phyloP scores from a whole-genome alignment of 2,888 invertebrate genomes.

The Lacanobia oleracea region DNA sequence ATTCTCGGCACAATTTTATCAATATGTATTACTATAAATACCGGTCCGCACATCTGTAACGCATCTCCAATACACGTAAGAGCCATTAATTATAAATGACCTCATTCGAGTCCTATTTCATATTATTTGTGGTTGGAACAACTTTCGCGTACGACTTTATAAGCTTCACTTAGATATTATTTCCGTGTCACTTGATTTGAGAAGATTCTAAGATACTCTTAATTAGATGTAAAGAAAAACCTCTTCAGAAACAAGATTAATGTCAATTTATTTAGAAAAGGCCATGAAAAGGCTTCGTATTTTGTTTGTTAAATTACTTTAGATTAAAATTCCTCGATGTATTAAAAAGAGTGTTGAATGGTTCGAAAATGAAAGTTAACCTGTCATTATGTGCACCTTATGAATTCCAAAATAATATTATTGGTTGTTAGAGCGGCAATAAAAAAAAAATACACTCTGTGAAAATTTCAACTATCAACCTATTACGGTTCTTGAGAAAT shows the following conservation, averaged over 20 bases:
- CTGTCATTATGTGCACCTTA: no score
- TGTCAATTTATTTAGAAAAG: constrained; percentile 18
- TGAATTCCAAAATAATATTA: no score
- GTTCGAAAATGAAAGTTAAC: background rate
- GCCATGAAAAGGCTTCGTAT: background rate
- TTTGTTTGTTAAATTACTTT: background rate
- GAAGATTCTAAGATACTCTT: constrained; percentile 6
- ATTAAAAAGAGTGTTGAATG: background rate
- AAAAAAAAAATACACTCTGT: no score
- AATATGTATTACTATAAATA: constrained; percentile 61
- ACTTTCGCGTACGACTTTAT: constrained; percentile 58
- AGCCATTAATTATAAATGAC: constrained; percentile 63
- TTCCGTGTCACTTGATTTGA: constrained; percentile 44
- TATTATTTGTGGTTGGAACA: constrained; percentile 61
- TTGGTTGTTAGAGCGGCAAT: no score
- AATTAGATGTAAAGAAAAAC: background rate
- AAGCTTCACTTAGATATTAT: constrained; percentile 42
- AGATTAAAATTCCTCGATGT: no score
- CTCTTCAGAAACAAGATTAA: constrained; percentile 12
- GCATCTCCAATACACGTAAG: constrained; percentile 66
- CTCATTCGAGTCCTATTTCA: constrained; percentile 55
- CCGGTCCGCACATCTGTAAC: constrained; percentile 67
- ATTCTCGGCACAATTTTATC: constrained; percentile 43
- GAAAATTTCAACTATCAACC: no score
- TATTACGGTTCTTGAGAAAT: no score